These are phyloP conservation scores for Calliopsis andreniformis DNA, from an alignment of 1,140 invertebrate species.

Conservation along the genomic window DNA sequence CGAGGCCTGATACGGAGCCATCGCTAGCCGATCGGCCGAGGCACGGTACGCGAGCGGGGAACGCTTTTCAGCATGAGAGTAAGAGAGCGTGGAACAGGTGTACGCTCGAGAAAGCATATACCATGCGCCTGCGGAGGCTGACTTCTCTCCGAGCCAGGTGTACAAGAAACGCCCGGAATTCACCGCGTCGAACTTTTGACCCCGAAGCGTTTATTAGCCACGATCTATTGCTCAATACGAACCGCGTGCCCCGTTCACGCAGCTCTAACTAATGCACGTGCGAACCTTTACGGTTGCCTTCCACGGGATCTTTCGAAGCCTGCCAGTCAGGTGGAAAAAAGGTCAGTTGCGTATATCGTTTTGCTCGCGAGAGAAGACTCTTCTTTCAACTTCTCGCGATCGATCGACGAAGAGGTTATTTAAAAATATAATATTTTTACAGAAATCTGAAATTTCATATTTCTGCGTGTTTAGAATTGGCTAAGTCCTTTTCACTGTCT, in stretches of 20 bases:
- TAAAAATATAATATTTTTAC: too few species aligned
- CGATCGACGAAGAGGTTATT: too few species aligned
- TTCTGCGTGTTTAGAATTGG: too few species aligned
- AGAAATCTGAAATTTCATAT: too few species aligned
- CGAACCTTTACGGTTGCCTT: not conserved
- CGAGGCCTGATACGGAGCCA: conserved; percentile 18
- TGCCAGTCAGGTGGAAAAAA: not conserved
- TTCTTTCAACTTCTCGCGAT: too few species aligned
- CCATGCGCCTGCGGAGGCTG: conserved; percentile 13
- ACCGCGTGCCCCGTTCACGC: conserved; percentile 12
- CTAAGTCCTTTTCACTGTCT: too few species aligned
- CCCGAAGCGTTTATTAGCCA: conserved; percentile 51
- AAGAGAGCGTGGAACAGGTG: conserved; percentile 59
- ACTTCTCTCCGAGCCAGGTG: conserved; percentile 38
- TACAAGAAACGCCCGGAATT: conserved; percentile 46
- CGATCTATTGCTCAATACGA: conserved; percentile 46
- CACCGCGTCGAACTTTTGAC: conserved; percentile 49
- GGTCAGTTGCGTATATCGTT: too few species aligned
- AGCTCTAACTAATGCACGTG: not conserved
- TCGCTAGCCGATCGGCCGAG: conserved; percentile 36
- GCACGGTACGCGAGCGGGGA: conserved; percentile 1
- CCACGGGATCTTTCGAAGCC: not conserved
- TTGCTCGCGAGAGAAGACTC: too few species aligned
- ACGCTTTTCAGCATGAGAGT: conserved; percentile 39
- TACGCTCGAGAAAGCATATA: conserved; percentile 50